Percentiles rank a stretch among this genome's conserved stretches.
Evolutionary conservation across 2,888 invertebrate genomes (phyloP).

Genomic region (Zaprionus bogoriensis): DNA sequence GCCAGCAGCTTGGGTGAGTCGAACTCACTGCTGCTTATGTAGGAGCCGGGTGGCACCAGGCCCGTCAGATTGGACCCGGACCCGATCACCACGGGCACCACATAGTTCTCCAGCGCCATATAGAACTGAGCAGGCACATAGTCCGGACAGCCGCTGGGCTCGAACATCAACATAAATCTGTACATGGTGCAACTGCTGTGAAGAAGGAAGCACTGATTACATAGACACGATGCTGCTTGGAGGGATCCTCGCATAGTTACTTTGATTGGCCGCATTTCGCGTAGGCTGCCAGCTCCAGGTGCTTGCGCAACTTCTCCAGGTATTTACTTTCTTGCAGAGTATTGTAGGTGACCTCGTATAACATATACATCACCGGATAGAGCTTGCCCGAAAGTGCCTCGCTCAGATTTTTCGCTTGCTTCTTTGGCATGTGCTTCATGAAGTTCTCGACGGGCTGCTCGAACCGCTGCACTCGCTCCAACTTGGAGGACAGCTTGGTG

Average conservation of each 20-base stretch:
- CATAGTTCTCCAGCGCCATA: constrained; percentile 64
- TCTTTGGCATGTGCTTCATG: background rate
- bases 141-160: constrained; percentile 86
- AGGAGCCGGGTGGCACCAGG: constrained; percentile 85
- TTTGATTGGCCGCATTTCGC: constrained; percentile 17
- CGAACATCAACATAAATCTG: constrained; percentile 87
- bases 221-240: too few species aligned
- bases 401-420: background rate
- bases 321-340: constrained; percentile 42
- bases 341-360: constrained; percentile 40
- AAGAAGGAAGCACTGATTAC: background rate
- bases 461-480: background rate
- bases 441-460: background rate
- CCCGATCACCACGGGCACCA: constrained; percentile 86
- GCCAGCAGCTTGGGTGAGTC: constrained; percentile 84
- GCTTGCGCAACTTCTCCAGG: constrained; percentile 35
- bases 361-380: constrained; percentile 34
- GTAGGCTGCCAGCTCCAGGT: constrained; percentile 30
- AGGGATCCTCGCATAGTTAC: constrained; percentile 20
- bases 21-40: constrained; percentile 86
- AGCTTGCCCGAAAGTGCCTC: constrained; percentile 15
- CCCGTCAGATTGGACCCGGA: constrained; percentile 85
- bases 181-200: constrained; percentile 80
- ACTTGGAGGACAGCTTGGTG: background rate
- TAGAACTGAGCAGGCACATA: constrained; percentile 86